Evolutionary conservation across 2,797 vertebrate species (phyloP).

Genomic region (Characodon lateralis): DNA sequence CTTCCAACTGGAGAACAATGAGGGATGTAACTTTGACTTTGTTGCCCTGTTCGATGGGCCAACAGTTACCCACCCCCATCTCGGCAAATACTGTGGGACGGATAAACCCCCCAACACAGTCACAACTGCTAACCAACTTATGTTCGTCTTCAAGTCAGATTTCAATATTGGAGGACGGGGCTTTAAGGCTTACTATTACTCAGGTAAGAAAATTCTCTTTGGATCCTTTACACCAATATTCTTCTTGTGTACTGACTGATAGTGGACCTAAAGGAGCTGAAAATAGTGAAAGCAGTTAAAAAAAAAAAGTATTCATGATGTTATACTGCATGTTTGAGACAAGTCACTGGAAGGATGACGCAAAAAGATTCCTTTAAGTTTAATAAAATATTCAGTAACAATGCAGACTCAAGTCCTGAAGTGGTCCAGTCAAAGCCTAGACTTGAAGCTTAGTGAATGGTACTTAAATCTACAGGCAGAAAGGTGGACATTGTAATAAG

Average conservation of each 20-base stretch:
- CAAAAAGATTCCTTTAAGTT: conserved; percentile 25
- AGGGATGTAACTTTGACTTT: conserved; percentile 92
- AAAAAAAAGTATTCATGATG: not conserved
- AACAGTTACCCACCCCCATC: conserved; percentile 75
- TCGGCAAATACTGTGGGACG: conserved; percentile 89
- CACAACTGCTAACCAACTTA: conserved; percentile 86
- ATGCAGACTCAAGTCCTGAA: conserved; percentile 12
- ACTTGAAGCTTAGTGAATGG: conserved; percentile 21
- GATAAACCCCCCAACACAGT: conserved; percentile 80
- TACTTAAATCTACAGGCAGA: conserved; percentile 18
- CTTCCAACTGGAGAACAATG: conserved; percentile 93
- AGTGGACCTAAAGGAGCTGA: not conserved
- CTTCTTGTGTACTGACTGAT: not conserved
- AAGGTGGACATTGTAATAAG: not conserved
- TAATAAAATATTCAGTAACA: conserved; percentile 1
- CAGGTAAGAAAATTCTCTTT: conserved; percentile 76
- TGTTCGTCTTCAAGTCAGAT: conserved; percentile 94
- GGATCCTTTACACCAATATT: no score
- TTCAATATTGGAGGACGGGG: conserved; percentile 96
- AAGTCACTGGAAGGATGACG: conserved; percentile 2
- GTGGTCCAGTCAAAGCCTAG: not conserved
- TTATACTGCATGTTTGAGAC: conserved; percentile 5
- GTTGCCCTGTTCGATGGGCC: conserved; percentile 90
- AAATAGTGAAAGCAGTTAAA: not conserved
- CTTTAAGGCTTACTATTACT: conserved; percentile 95